Evolutionary conservation across 2,113 vertebrate species (phyloP), one percentile per base, ranked within the genome.

Genomic region (Heterocephalus glaber): DNA sequence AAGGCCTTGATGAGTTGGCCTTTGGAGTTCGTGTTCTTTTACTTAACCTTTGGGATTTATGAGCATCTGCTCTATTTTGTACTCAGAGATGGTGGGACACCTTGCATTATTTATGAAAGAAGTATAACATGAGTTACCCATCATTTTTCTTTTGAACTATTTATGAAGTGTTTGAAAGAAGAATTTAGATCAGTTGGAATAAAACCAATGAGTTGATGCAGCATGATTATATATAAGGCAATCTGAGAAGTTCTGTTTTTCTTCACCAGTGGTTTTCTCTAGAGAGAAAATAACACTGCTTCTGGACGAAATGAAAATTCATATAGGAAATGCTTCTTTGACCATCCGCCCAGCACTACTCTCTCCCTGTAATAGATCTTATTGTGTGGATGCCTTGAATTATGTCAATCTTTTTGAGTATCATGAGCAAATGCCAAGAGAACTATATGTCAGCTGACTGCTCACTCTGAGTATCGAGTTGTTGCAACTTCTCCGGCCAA

Each of bases 131-230:
- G 44, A 70, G 28, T 56, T 87, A 82, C 35, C 72, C 91, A 87
- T 63, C 81, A 92, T 82, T 85, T 92, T 66, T 86, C 70, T 35
- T 88, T 85, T 96, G 68, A 95, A 95, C 87, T 81, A 76, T 96
- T 89, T 82, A 30, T 91, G 47, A 30, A 94, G 28, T 88, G 38
- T 92, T 49, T 93, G 80, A 44, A 74, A 79, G 2, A 58, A 1
- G 24, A 95, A 95, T 35, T 93, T 56, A 80, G 93, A 97, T 98
- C 94, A 97, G 82, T 90, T 44, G 35, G 72, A 97, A 98, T 98
- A 94, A 97, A 97, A 97, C 93, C 96, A 96, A 93, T 95, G 90
- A 98, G 90, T 70, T 96, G 93, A 95, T 92, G 58, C 94, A 61
- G 65, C 24, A 82, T 58, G 44, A 77, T 33, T 86, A 22, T 58